Evolutionary conservation across 2,888 invertebrate genomes (phyloP).

Genomic region (Polydrusus cervinus): DNA sequence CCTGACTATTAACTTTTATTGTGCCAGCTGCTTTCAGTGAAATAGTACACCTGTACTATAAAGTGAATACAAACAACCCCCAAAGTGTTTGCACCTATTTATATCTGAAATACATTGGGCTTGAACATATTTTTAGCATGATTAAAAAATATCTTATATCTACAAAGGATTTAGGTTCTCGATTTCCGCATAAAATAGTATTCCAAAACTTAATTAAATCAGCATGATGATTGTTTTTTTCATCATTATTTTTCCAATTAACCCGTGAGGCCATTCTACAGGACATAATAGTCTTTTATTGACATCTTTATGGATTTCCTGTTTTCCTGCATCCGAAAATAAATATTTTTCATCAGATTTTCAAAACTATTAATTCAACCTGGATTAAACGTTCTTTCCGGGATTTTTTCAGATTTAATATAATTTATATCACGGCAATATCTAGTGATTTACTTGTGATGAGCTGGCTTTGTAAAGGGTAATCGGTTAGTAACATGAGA

Average conservation of each 20-base stretch:
- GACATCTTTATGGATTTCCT: background rate
- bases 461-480: no score
- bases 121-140: background rate
- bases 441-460: background rate
- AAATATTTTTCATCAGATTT: conserved; percentile 1
- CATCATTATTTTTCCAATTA: no score
- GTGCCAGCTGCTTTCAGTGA: background rate
- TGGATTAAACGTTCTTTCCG: background rate
- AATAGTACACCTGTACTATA: conserved; percentile 11
- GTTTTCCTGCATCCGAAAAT: background rate
- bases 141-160: no score
- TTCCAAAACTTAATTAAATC: no score
- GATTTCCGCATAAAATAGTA: no score
- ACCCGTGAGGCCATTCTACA: no score
- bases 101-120: background rate
- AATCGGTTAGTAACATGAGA: no score
- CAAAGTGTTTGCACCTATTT: background rate
- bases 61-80: conserved; percentile 13
- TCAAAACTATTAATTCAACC: background rate
- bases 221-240: no score
- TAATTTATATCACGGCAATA: background rate
- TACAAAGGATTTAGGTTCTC: no score
- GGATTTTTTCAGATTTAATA: background rate
- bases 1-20: conserved; percentile 10
- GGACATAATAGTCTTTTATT: background rate